phyloP scores from a whole-genome alignment of 30 jellyfish, hydroid and myxozoan genomes.

The Clytia hemisphaerica region DNA sequence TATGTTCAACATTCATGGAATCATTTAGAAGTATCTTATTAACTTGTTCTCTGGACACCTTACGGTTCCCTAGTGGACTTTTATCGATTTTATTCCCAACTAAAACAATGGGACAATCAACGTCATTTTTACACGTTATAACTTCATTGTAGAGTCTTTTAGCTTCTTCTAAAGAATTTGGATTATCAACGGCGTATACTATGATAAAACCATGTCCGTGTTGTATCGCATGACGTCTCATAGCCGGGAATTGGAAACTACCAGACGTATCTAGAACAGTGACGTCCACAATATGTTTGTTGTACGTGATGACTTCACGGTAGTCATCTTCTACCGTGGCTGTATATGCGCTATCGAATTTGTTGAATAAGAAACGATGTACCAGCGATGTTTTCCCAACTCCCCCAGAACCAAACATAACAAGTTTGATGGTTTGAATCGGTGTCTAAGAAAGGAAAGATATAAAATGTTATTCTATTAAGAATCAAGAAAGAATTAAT shows the following conservation, averaged over 20 bases:
- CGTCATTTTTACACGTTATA: slow-evolving; percentile 27
- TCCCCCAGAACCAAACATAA: slow-evolving; percentile 90
- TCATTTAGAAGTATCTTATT: slow-evolving; percentile 21
- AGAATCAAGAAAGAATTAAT: too few relatives aligned
- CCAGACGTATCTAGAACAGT: slow-evolving; percentile 93
- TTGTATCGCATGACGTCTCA: slow-evolving; percentile 81
- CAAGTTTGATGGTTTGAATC: slow-evolving; percentile 37
- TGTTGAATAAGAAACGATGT: slow-evolving; percentile 57
- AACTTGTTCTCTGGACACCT: slow-evolving; percentile 33
- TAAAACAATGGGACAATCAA: slow-evolving; percentile 63
- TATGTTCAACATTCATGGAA: slow-evolving; percentile 38
- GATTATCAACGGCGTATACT: slow-evolving; percentile 77
- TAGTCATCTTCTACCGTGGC: slow-evolving; percentile 91
- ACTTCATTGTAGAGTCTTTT: slow-evolving; percentile 63
- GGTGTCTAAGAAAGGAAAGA: slow-evolving; percentile 9
- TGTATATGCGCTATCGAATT: slow-evolving; percentile 46
- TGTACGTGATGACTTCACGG: slow-evolving; percentile 57
- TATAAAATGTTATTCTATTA: too few relatives aligned
- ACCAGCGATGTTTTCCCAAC: slow-evolving; percentile 92
- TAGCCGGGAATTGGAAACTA: slow-evolving; percentile 94
- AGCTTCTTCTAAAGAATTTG: slow-evolving; percentile 71
- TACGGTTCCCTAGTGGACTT: slow-evolving; percentile 35
- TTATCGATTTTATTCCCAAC: slow-evolving; percentile 77
- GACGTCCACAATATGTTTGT: slow-evolving; percentile 53
- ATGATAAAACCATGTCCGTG: slow-evolving; percentile 70